These are phyloP conservation scores for Phasia obesa DNA, from an alignment of 2,888 invertebrate genomes.

Conservation along the genomic window DNA sequence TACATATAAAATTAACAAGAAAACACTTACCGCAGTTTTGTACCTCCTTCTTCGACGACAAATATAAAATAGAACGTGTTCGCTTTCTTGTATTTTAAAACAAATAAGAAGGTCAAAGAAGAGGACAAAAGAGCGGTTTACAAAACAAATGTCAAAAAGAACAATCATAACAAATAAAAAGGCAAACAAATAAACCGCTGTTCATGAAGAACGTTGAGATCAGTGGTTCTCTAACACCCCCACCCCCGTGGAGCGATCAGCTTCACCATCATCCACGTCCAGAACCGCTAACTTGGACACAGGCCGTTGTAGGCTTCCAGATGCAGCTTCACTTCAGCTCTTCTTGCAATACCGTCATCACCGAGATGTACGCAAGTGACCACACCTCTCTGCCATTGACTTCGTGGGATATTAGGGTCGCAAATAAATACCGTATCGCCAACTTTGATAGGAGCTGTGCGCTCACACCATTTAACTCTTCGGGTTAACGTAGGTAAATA, in stretches of 20 bases:
- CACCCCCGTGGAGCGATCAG: slow-evolving; percentile 64
- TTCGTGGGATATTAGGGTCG: slow-evolving; percentile 70
- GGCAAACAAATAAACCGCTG: slow-evolving; percentile 10
- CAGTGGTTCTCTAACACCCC: slow-evolving; percentile 2
- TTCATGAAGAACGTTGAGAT: not conserved
- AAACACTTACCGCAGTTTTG: slow-evolving; percentile 12
- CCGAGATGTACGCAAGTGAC: slow-evolving; percentile 71
- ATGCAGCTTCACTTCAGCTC: slow-evolving; percentile 71
- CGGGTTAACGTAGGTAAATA: slow-evolving; percentile 64
- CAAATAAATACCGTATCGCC: slow-evolving; percentile 69
- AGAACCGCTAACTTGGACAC: slow-evolving; percentile 76
- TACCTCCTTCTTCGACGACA: slow-evolving; percentile 15
- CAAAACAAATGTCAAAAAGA: slow-evolving; percentile 1
- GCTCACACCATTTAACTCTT: slow-evolving; percentile 64
- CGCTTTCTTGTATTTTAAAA: not conserved
- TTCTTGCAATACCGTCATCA: slow-evolving; percentile 70
- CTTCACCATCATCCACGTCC: slow-evolving; percentile 79
- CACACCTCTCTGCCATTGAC: slow-evolving; percentile 69
- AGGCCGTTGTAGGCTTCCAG: slow-evolving; percentile 72
- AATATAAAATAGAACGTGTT: not conserved
- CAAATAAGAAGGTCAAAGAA: not conserved
- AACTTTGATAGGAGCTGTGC: slow-evolving; percentile 36
- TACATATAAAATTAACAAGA: not conserved
- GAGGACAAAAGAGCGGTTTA: not conserved
- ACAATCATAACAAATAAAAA: slow-evolving; percentile 1